Evolutionary conservation across 2,888 invertebrate species (phyloP).

Genomic region (Brachyopa scutellaris): DNA sequence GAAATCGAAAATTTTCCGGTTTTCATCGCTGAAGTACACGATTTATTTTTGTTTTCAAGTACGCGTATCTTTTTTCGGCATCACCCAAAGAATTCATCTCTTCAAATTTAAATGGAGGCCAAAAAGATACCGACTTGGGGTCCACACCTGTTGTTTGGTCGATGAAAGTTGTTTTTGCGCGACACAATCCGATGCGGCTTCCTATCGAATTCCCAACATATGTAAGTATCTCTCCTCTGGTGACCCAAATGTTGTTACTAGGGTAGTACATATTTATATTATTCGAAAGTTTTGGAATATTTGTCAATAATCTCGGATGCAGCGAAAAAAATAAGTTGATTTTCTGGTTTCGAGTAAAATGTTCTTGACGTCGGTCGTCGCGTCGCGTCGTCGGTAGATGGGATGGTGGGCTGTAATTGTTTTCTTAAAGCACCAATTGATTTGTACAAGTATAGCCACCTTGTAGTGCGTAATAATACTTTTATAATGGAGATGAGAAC

Average conservation of each 20-base stretch:
- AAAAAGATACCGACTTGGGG: too few species aligned
- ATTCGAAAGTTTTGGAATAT: constrained; percentile 63
- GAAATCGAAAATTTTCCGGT: constrained; percentile 71
- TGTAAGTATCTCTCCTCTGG: constrained; percentile 7
- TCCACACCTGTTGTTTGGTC: too few species aligned
- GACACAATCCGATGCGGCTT: constrained; percentile 5
- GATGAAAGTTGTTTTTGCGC: constrained; percentile 38
- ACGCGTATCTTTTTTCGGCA: neutral
- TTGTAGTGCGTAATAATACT: constrained; percentile 15
- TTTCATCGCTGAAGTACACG: constrained; percentile 24
- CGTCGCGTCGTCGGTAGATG: too few species aligned
- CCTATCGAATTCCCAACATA: constrained; percentile 45
- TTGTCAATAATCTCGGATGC: constrained; percentile 30
- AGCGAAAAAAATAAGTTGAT: neutral
- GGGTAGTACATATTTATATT: constrained; percentile 58
- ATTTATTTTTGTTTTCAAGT: too few species aligned
- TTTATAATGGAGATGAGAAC: constrained; percentile 10
- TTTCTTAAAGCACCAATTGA: neutral
- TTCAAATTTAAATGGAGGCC: too few species aligned
- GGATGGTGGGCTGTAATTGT: too few species aligned
- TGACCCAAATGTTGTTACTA: constrained; percentile 64
- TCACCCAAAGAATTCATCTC: neutral
- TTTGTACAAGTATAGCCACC: too few species aligned
- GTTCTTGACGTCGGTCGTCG: too few species aligned
- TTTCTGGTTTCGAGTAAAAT: too few species aligned